phyloP scores from a whole-genome alignment of 1,140 invertebrate genomes.

The Eumeta japonica region DNA sequence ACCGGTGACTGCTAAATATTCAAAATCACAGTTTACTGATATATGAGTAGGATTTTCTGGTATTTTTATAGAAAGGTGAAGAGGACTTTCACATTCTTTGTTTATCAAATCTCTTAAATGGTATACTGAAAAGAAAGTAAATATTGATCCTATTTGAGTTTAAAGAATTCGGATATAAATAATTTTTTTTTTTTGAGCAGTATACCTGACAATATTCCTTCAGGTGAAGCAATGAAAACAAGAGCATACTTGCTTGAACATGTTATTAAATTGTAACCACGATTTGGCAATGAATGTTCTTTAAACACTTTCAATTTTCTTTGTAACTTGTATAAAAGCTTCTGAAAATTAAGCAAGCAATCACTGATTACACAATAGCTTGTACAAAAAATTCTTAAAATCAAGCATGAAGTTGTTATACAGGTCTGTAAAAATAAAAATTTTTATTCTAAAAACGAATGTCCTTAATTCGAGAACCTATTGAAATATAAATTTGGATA shows the following conservation, averaged over 20 bases:
- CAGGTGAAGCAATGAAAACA: conserved; percentile 37
- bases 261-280: conserved; percentile 39
- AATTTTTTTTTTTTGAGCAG: too few relatives aligned
- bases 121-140: conserved; percentile 26
- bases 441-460: too few relatives aligned
- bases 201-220: conserved; percentile 34
- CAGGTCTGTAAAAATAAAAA: too few relatives aligned
- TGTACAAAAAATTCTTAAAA: too few relatives aligned
- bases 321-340: conserved; percentile 40
- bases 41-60: conserved; percentile 33
- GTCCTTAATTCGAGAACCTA: too few relatives aligned
- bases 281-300: conserved; percentile 28
- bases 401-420: too few relatives aligned
- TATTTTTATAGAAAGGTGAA: conserved; percentile 25
- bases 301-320: conserved; percentile 47
- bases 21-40: conserved; percentile 34
- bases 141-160: neutral
- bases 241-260: conserved; percentile 41
- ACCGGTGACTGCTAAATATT: conserved; percentile 32
- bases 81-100: conserved; percentile 30
- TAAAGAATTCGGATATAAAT: too few relatives aligned
- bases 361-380: too few relatives aligned
- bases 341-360: too few relatives aligned
- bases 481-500: too few relatives aligned
- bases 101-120: conserved; percentile 31